Percentiles rank a stretch among this genome's conserved stretches.
Evolutionary conservation across 1,140 invertebrate species (phyloP).

Genomic region (Brachionus koreanus): DNA sequence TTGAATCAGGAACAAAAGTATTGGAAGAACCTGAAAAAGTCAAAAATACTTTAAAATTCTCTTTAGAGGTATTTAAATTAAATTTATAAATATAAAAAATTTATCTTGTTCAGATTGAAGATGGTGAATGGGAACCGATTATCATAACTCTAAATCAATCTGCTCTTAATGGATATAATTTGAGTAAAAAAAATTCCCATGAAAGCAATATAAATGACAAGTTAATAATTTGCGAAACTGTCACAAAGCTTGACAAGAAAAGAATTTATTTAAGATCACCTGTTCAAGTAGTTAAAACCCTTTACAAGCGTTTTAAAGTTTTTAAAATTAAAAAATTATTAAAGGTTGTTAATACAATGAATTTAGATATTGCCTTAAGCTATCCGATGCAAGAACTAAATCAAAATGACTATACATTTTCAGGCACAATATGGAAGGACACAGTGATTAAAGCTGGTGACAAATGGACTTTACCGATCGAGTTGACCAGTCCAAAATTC

Average conservation of each 20-base stretch:
- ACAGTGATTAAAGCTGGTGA: background rate
- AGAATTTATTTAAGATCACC: slow-evolving; percentile 40
- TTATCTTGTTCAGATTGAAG: background rate
- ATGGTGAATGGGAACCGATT: background rate
- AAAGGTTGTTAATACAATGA: background rate
- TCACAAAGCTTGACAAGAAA: slow-evolving; percentile 35
- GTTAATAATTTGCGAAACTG: slow-evolving; percentile 27
- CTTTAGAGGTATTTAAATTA: background rate
- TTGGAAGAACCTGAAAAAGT: slow-evolving; percentile 18
- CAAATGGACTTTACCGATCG: slow-evolving; percentile 28
- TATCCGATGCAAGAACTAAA: slow-evolving; percentile 5
- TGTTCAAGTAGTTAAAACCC: background rate
- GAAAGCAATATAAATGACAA: background rate
- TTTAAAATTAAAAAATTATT: background rate
- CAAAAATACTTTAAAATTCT: background rate
- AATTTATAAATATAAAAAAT: too few relatives aligned
- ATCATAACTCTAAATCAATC: background rate
- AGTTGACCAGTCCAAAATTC: background rate
- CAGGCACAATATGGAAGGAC: slow-evolving; percentile 1
- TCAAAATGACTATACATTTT: slow-evolving; percentile 15
- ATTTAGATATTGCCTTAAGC: slow-evolving; percentile 9
- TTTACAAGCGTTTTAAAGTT: background rate
- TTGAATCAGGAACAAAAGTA: background rate
- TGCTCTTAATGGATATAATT: background rate
- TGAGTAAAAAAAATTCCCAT: background rate